Conservation (phyloP, 23 tunicate species). For the Halocynthia aurantium region DNA sequence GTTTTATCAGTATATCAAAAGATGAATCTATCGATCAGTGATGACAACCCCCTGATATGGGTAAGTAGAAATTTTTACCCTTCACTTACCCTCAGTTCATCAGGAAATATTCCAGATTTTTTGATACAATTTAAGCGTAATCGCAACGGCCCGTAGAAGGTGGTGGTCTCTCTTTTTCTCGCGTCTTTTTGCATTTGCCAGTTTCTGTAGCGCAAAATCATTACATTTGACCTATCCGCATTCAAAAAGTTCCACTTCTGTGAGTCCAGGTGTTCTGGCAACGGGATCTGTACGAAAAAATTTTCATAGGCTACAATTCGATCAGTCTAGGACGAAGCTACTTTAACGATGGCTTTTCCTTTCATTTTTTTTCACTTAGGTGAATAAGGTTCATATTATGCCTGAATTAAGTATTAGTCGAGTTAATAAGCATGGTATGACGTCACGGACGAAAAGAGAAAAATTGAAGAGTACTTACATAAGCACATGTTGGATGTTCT, state of each 20-base stretch:
- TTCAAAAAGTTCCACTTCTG: slow-evolving; percentile 46
- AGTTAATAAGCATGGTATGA: too few relatives aligned
- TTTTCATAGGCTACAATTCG: not conserved
- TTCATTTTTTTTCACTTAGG: too few relatives aligned
- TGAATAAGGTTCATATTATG: too few relatives aligned
- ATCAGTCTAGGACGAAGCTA: not conserved
- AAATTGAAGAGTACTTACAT: slow-evolving; percentile 5
- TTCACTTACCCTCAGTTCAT: slow-evolving; percentile 28
- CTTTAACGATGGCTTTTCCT: too few relatives aligned
- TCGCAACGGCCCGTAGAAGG: slow-evolving; percentile 58
- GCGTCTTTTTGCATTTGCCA: slow-evolving; percentile 82
- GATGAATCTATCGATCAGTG: too few relatives aligned
- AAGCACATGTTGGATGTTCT: slow-evolving; percentile 59
- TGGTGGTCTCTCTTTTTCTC: slow-evolving; percentile 43
- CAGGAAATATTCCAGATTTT: slow-evolving; percentile 46
- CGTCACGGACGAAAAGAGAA: not conserved
- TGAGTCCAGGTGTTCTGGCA: slow-evolving; percentile 49
- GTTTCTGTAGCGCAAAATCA: slow-evolving; percentile 39
- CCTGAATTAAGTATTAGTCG: not conserved
- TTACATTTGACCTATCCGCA: slow-evolving; percentile 5
- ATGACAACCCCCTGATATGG: too few relatives aligned
- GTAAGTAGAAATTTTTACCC: not conserved
- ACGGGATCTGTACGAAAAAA: slow-evolving; percentile 11
- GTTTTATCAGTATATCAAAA: too few relatives aligned
- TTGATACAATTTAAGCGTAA: slow-evolving; percentile 32